Evolutionary conservation across 2,888 invertebrate species (phyloP), one percentile per base, ranked within the genome.

Genomic region (Myathropa florea): DNA sequence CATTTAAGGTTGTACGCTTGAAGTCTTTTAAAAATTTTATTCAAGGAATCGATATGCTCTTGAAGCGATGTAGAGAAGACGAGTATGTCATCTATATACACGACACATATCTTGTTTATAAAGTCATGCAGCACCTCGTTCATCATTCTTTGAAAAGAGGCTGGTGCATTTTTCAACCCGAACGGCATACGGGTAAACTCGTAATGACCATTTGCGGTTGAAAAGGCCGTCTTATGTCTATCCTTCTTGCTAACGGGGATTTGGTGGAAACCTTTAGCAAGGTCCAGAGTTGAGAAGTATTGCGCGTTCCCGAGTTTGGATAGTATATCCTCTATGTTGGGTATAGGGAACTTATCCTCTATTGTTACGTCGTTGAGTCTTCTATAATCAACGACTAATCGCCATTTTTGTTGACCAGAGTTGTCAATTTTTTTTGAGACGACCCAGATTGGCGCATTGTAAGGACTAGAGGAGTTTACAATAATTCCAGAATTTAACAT

Each of bases 191-290:
- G 67, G n/a, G 26, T 72, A 46, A 73, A 80, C 21, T 80, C 73
- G 60, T 46, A 80, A 30, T 73, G 80, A 18, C 73, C 80, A 18
- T 60, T 26, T 21, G 80, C 59, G 12, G 61, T 80, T 30, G 60
- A 80, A 46, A 80, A 73, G 12, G 67, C 72, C 12, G 80, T 72
- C 36, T 81, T 81, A 12, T 26, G 57, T 23, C 33, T 59, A 57
- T 81, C 81, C 57, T 55, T 55, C 23, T 55, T 18, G 59, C 36
- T 14, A 3, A 75, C 24, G 1, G 70, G 28, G 23, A 75, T 75
- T 64, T 81, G 81, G 26, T 75, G 75, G n/a, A 75, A 81, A 2
- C 81, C 81, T n/a, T 75, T 81, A 3, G 55, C 55, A 21, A 55
- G 23, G 23, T 23, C 55, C 2, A 81, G 18, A 0, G 70, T 55